phyloP scores from a whole-genome alignment of 2,888 invertebrate genomes.

The Pyrrhosoma nymphula region DNA sequence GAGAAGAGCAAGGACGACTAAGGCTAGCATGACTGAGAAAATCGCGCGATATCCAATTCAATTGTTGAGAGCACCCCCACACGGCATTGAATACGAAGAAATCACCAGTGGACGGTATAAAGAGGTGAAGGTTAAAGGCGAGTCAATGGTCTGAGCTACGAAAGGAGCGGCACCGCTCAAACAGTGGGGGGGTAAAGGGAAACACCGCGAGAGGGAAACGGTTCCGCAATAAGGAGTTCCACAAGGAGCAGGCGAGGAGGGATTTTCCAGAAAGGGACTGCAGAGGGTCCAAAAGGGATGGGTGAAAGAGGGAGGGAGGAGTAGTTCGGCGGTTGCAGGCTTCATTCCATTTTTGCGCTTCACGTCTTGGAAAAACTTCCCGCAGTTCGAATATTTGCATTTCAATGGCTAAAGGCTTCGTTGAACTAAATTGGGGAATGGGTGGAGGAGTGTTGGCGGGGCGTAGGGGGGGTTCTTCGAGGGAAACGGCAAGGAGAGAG shows the following conservation, averaged over 20 bases:
- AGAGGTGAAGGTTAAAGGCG: not conserved
- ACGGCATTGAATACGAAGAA: not conserved
- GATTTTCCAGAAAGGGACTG: not conserved
- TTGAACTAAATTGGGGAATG: conserved; percentile 12
- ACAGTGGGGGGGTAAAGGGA: no score
- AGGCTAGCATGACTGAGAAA: not conserved
- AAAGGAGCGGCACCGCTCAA: not conserved
- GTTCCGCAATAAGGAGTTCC: no score
- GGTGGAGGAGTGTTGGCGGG: not conserved
- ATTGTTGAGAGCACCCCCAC: not conserved
- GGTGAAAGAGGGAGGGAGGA: not conserved
- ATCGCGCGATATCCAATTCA: not conserved
- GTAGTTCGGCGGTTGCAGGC: not conserved
- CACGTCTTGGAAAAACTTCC: conserved; percentile 45
- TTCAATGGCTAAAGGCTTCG: conserved; percentile 34
- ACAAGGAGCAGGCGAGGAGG: not conserved
- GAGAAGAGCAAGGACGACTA: no score
- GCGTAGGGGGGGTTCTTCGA: not conserved
- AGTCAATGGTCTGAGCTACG: not conserved
- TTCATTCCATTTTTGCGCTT: conserved; percentile 48
- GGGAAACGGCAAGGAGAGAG: not conserved
- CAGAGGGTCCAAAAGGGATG: not conserved
- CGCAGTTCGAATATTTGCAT: conserved; percentile 42
- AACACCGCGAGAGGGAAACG: no score
- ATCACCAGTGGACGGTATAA: not conserved